Evolutionary conservation across 2,113 vertebrate species (phyloP), one percentile per base, ranked within the genome.

Genomic region (Scomber colias): DNA sequence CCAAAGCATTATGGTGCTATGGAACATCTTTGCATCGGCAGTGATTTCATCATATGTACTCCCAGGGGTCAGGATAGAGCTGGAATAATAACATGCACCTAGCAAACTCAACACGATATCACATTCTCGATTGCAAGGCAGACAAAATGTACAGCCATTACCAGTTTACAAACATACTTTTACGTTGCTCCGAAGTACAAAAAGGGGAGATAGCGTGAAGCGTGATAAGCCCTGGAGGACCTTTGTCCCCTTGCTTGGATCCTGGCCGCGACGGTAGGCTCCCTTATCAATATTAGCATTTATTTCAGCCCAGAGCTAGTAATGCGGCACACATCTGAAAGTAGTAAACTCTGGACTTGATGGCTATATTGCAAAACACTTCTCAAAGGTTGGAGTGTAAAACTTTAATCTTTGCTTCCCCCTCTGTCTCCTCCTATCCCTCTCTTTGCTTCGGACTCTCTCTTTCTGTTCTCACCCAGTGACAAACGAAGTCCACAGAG

Each of bases 401-500:
- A 92, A 87, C 87, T 92, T 88, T 89, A 89, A 91, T 88, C 87
- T 92, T 77, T 88, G 65, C 48, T 19, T 13, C 40, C 60, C 3
- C 45, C 66, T 49, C 45, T 59, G 35, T 51, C 78, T 73, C 66
- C 62, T 61, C 16, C 70, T 66, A 45, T 84, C 70, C 67, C 57
- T 81, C 71, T 76, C 64, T 61, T 71, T 87, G 66, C 17, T 46
- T 85, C 63, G 63, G 63, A 68, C 74, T 44, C 75, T 81, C 77
- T 83, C 55, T 77, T 79, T 78, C 75, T 82, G 63, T 78, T 81
- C 83, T 84, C 78, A 78, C 87, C 77, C 78, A 66, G 76, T 59
- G 91, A 83, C 86, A 93, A 88, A 88, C 92, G 77, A 89, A 93
- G 92, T 94, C 93, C 93, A 93, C 89, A 79, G 84, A 88, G 87